Conservation (phyloP, 2,113 vertebrate genomes). For the Gopherus flavomarginatus region DNA sequence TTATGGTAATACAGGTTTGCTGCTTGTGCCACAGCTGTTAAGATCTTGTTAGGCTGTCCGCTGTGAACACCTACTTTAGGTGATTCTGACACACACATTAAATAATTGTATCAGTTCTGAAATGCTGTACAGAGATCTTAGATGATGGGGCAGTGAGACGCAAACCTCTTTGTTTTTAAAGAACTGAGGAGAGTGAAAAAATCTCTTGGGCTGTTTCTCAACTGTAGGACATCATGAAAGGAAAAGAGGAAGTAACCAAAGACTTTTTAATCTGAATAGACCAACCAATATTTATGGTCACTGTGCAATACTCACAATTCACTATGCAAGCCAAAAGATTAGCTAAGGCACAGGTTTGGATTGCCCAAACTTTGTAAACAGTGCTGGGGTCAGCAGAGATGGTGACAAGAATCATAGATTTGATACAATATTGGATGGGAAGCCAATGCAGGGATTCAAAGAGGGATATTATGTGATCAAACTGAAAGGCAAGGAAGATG, state of each 20-base stretch:
- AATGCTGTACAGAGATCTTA: neutral
- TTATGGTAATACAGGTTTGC: conserved; percentile 18
- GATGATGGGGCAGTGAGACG: neutral
- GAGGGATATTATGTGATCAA: neutral
- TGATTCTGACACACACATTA: neutral
- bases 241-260: neutral
- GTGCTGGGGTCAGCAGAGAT: neutral
- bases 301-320: neutral
- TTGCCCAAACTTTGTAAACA: neutral
- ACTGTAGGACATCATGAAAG: neutral
- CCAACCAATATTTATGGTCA: neutral
- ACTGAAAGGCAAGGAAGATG: neutral
- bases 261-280: neutral
- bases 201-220: neutral
- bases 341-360: neutral
- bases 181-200: neutral
- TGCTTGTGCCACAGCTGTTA: neutral
- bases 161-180: neutral
- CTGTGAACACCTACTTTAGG: neutral
- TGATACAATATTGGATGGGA: neutral
- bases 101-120: neutral
- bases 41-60: conserved; percentile 3
- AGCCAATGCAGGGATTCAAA: neutral
- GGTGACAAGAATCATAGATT: neutral
- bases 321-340: neutral